Evolutionary conservation across 35 echinoderm and acorn worm genomes (phyloP), one percentile per base, ranked within the genome.

Genomic region (Anneissia japonica): DNA sequence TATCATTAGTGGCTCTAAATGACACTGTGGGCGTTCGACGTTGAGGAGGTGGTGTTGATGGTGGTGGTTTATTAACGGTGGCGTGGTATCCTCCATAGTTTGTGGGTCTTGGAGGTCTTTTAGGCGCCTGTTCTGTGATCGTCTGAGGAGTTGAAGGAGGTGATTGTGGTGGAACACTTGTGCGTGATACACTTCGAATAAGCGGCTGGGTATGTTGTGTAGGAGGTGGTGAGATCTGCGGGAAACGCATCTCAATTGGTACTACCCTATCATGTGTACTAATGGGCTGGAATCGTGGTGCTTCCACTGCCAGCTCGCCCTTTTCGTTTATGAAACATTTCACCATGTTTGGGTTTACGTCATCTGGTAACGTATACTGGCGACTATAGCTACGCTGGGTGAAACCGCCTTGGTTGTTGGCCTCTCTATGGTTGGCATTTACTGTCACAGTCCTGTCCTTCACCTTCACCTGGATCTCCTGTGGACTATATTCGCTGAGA

Each of bases 401-500:
- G 36, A 88, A 99, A 39, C 96, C 96, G 0, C 74, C 74, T 74
- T 96, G 90, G 26, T 86, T 74, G 26, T 89, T 55, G 6, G 83
- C 86, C 51, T 94, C 96, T 37, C 86, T 88, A 56, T 89, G 89
- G 76, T 97, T 92, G 31, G 96, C 96, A 36, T 79, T 77, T 37
- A 94, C 92, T 31, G 92, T 93, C 37, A 99, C 43, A 77, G 91
- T 93, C 46, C 94, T 94, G 23, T 99, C 91, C 43, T 94, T 91
- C 2, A 99, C 87, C 46, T 93, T 99, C 1, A 99, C 91, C 79
- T 94, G 89, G 10, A 99, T 89, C 77, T 99, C 96, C 74, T 99
- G 92, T 33, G 96, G 96, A 39, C 84, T 82, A 73, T 94, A 99
- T 41, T 91, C 86, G 41, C 91, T 91, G 0, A 99, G 92, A 76